Base-by-base conservation (phyloP, 2,888 invertebrate genomes). In the Heteromyza rotundicornis region DNA sequence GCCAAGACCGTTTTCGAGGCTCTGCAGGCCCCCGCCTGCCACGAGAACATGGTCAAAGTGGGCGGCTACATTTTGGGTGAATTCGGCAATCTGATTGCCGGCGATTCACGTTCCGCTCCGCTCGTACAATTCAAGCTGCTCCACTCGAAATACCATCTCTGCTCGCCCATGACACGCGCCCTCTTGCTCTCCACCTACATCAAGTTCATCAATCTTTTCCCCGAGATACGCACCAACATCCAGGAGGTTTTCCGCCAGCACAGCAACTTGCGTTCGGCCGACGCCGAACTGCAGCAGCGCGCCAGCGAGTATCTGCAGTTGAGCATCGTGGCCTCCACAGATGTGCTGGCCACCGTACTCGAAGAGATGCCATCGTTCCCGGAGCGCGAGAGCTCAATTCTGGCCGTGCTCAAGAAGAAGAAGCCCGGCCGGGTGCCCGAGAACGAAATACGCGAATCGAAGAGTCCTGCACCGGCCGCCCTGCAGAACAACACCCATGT, bases 311-410 rank as follows among this genome's bases (percentile, higher is more conserved):
- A 99, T 85, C 86, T 99, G 64, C 96, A 97, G 79, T 86, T 99
- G 65, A 97, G 96, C 82, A 94, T 95, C 78, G 94, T 98, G 65
- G 96, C 98, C 27, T 95, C 96, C 68, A 91, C 96, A 59, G 98
- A 99, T 87, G 98, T 99, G 62, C 85, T 99, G 80, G 98, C 98
- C 22, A 98, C 98, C 57, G 98, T 98, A 56, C 85, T 99, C 70
- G 99, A 99, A 86, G 99, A 99, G 86, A 99, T 99, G 99, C 99
- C 99, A 66, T 98, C 98, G 57, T 99, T 98, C 85, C 97, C 99
- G 2, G 99, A 99, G 84, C 88, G 98, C 70, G 98, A 98, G 84
- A 98, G 97, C 64, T 97, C 97, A 14, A 97, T 99, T 76, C 86
- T 99, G 70, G 96, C 97, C 57, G 98, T 98, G 68, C 86, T 99